phyloP scores from a whole-genome alignment of 1,140 invertebrate species.

The Ericerus pela region DNA sequence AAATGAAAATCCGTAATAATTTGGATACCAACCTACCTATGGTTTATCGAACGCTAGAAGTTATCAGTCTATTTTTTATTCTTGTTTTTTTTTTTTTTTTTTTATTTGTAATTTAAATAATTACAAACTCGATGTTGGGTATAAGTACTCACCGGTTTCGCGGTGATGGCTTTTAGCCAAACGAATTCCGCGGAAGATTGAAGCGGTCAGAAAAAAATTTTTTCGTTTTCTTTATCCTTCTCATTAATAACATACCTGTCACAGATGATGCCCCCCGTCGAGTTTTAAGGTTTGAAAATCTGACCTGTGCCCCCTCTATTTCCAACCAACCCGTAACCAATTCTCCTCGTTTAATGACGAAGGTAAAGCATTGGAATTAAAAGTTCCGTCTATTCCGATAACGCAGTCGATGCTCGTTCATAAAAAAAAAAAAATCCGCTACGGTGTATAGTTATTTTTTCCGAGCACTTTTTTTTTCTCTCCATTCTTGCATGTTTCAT shows the following conservation, averaged over 20 bases:
- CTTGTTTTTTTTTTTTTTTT: not conserved
- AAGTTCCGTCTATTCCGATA: slow-evolving; percentile 4
- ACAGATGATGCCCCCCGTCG: slow-evolving; percentile 8
- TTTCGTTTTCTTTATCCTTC: slow-evolving; percentile 6
- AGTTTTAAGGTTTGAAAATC: slow-evolving; percentile 11
- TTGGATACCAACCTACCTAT: too few species aligned
- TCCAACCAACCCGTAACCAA: slow-evolving; percentile 5
- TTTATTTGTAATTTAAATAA: not conserved
- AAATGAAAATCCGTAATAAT: too few species aligned
- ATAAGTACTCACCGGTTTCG: slow-evolving; percentile 1
- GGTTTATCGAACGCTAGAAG: too few species aligned
- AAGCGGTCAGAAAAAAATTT: slow-evolving; percentile 7
- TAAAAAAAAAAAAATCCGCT: slow-evolving; percentile 3
- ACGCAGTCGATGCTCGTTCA: too few species aligned
- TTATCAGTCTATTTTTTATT: too few species aligned
- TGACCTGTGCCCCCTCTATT: slow-evolving; percentile 8
- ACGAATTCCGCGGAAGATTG: slow-evolving; percentile 9
- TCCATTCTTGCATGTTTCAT: not conserved
- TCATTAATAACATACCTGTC: slow-evolving; percentile 11
- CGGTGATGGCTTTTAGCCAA: slow-evolving; percentile 10
- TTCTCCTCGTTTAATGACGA: slow-evolving; percentile 7
- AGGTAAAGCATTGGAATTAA: not conserved
- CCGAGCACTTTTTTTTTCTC: not conserved
- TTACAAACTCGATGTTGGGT: not conserved
- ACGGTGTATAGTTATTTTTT: slow-evolving; percentile 2